Percentiles rank a stretch among this genome's conserved stretches.
Evolutionary conservation across 2,888 invertebrate species (phyloP).

Genomic region (Phortica okadai): DNA sequence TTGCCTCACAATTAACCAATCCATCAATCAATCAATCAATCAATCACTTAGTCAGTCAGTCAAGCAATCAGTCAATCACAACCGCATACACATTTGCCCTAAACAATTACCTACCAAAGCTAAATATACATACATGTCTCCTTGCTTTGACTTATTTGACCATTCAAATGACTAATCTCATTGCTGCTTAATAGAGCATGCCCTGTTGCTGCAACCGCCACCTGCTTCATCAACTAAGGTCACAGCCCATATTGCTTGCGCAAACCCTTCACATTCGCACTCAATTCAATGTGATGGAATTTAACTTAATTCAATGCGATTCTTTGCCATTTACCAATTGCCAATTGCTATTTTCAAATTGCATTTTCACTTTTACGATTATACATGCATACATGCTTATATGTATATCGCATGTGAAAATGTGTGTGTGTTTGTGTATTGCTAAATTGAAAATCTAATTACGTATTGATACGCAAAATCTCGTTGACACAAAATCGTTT

Average conservation of each 20-base stretch:
- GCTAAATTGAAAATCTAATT: slow-evolving; percentile 14
- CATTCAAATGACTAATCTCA: slow-evolving; percentile 68
- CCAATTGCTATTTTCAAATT: slow-evolving; percentile 36
- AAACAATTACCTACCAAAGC: not conserved
- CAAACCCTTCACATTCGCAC: slow-evolving; percentile 22
- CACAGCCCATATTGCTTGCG: slow-evolving; percentile 29
- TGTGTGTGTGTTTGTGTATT: slow-evolving; percentile 27
- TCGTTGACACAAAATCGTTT: not conserved
- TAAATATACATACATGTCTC: not conserved
- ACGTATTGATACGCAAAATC: not conserved
- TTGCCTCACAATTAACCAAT: not conserved
- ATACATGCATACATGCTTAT: too few species aligned
- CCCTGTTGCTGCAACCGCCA: slow-evolving; percentile 22
- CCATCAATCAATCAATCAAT: not conserved
- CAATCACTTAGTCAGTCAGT: not conserved
- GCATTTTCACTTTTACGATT: slow-evolving; percentile 40
- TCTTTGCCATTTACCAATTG: not conserved
- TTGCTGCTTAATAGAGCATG: slow-evolving; percentile 68
- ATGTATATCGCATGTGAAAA: not conserved
- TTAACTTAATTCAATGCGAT: not conserved
- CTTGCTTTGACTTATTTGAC: slow-evolving; percentile 24
- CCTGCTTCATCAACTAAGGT: not conserved
- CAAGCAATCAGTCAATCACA: not conserved
- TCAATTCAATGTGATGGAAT: not conserved
- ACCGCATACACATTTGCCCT: not conserved